Evolutionary conservation across 2,113 vertebrate species (phyloP).

Genomic region (Hylia prasina): DNA sequence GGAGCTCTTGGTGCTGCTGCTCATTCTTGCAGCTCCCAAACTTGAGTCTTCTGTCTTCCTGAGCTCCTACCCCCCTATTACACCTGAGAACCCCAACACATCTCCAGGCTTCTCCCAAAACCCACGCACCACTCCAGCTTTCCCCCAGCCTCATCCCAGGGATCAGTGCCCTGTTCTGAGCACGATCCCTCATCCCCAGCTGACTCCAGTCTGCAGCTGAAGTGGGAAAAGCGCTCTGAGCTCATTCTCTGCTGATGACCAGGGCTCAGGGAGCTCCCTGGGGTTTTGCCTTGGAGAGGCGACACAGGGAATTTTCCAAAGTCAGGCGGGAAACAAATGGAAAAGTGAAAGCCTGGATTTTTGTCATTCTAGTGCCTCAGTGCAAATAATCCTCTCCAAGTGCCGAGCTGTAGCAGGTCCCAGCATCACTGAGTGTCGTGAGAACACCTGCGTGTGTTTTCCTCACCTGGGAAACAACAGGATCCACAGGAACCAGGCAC

Average conservation of each 20-base stretch:
- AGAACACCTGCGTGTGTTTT: neutral
- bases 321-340: neutral
- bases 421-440: accelerated
- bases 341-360: constrained; percentile 10
- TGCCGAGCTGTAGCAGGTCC: neutral
- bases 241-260: neutral
- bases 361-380: neutral
- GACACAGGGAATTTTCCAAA: neutral
- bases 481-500: neutral
- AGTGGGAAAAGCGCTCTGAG: neutral
- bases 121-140: neutral
- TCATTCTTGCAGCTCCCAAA: neutral
- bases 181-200: neutral
- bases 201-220: neutral
- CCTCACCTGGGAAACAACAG: neutral
- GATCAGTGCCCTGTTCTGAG: accelerated
- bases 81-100: neutral
- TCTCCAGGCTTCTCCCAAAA: neutral
- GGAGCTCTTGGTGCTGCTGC: neutral
- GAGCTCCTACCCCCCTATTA: neutral
- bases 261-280: neutral
- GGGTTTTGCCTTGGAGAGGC: neutral
- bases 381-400: neutral
- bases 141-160: neutral
- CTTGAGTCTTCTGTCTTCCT: neutral